Percentiles rank a stretch among this genome's conserved stretches.
phyloP scores from a whole-genome alignment of 35 echinoderm and acorn worm species.

The Amphiura filiformis region DNA sequence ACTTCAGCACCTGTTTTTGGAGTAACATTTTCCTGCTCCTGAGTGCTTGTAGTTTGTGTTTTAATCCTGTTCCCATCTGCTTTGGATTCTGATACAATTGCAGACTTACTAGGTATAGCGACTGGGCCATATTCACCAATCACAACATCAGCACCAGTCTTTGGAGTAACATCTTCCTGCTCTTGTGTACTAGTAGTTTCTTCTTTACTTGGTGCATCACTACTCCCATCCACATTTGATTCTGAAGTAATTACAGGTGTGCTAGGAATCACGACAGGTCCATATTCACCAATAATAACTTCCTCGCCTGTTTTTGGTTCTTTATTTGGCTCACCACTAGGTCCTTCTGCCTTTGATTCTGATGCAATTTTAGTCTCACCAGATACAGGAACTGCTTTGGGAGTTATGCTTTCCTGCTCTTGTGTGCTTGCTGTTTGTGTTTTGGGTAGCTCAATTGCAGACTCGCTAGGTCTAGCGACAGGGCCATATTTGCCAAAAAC shows the following conservation, averaged over 20 bases:
- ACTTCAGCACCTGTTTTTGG: background rate
- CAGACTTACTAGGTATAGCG: background rate
- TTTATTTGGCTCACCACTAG: too few relatives aligned
- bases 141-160: background rate
- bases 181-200: background rate
- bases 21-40: background rate
- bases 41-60: background rate
- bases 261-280: background rate
- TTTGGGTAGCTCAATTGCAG: too few relatives aligned
- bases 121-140: background rate
- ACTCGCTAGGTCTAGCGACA: background rate
- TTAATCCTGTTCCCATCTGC: too few relatives aligned
- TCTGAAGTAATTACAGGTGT: background rate
- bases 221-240: too few relatives aligned
- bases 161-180: background rate
- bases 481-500: background rate
- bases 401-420: too few relatives aligned
- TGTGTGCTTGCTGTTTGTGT: too few relatives aligned
- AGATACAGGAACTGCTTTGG: too few relatives aligned
- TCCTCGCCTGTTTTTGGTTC: too few relatives aligned
- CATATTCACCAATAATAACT: background rate
- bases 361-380: too few relatives aligned
- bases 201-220: too few relatives aligned
- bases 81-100: too few relatives aligned
- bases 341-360: too few relatives aligned